Conservation (phyloP, 2,113 vertebrate species). For the Lagopus muta region DNA sequence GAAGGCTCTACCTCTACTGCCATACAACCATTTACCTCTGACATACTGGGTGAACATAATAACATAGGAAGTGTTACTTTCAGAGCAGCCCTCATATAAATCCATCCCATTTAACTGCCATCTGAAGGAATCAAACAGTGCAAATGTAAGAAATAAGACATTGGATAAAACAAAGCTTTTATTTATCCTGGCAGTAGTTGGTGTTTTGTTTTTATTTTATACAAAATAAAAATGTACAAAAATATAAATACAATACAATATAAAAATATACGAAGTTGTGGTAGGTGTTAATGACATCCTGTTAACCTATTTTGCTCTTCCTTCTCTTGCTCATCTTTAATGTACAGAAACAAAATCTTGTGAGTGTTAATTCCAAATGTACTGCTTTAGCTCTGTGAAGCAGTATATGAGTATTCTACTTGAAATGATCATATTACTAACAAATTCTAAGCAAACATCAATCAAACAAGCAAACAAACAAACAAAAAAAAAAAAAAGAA, state of each 20-base stretch:
- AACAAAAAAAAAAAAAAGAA: not conserved
- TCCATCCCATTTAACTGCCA: not conserved
- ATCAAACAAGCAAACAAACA: not conserved
- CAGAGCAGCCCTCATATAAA: no score
- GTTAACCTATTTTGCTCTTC: not conserved
- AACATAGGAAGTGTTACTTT: no score
- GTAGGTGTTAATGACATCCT: not conserved
- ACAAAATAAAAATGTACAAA: no score
- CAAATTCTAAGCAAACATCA: slow-evolving; percentile 35
- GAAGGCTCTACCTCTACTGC: no score
- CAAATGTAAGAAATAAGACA: not conserved
- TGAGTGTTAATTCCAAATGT: not conserved
- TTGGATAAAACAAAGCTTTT: not conserved
- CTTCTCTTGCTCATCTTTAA: not conserved
- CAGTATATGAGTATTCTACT: slow-evolving; percentile 12
- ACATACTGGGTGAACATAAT: no score
- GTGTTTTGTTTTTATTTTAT: not conserved
- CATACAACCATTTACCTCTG: no score
- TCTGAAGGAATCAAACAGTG: not conserved
- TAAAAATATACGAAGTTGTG: not conserved
- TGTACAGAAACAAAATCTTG: not conserved
- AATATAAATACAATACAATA: no score
- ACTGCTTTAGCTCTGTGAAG: not conserved
- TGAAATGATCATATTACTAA: not conserved
- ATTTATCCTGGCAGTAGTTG: not conserved